Evolutionary conservation across 2,888 invertebrate species (phyloP), one percentile per base, ranked within the genome.

Genomic region (Dichetophora obliterata): DNA sequence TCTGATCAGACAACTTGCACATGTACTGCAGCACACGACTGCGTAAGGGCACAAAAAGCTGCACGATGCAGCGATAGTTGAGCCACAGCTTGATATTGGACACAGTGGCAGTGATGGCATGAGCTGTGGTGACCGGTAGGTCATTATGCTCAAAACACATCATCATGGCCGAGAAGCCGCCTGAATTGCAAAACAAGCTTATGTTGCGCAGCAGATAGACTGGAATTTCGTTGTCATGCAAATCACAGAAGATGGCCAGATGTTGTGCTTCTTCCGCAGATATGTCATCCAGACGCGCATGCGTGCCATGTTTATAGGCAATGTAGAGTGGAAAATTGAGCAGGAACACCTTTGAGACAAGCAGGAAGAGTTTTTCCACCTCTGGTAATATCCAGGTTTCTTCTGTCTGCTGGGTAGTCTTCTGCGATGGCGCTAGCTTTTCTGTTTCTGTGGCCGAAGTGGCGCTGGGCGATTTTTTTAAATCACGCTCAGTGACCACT

Each of bases 31-130:
- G 91, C 79, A 97, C 96, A 85, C 95, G 94, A 80, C 95, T 94
- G 78, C 98, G 92, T 81, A 98, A 90, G 22, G 97, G 97, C 88
- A 97, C 94, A 86, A 97, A 95, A 81, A 96, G 91, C 86, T 96
- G 96, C 82, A 96, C 93, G 80, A 97, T 95, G 80, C 96, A 95
- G 85, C 95, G 93, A 86, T 95, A 96, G 90, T 97, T 98, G 84
- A 98, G 92, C 97, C 97, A 98, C 50, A 97, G 90, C 87, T 98
- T 96, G 75, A 98, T 92, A 91, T 98, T 97, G 77, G 97, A 96
- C 78, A 97, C 95, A 82, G 97, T 94, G 79, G 95, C 95, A 82
- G 97, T 96, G 89, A 98, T 95, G 57, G 96, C 94, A 91, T 98
- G 97, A 16, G 97, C 97, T 88, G 96, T 94, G 66, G 95, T 94